These are phyloP conservation scores for Dryas iulia DNA, from an alignment of 1,140 invertebrate species.

Conservation along the genomic window DNA sequence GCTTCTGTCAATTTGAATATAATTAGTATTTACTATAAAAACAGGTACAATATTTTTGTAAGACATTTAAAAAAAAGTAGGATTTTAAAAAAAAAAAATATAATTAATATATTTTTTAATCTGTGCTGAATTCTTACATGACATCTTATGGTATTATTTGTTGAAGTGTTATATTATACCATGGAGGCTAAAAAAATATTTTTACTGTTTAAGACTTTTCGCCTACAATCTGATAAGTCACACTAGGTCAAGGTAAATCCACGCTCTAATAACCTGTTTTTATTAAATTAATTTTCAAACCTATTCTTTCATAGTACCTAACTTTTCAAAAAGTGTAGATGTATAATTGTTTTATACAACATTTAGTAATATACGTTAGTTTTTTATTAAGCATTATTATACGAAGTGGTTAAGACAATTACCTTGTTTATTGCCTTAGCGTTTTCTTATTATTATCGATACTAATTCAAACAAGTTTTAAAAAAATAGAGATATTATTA, in stretches of 20 bases:
- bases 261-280: constrained; percentile 53
- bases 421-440: neutral
- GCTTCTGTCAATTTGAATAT: neutral
- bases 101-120: no score
- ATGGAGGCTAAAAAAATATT: neutral
- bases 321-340: neutral
- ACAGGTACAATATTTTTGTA: no score
- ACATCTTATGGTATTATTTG: no score
- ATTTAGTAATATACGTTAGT: neutral
- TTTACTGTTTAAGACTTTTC: neutral
- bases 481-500: neutral
- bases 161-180: neutral
- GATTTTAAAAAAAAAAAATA: no score
- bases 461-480: neutral
- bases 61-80: no score
- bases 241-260: constrained; percentile 51
- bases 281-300: neutral
- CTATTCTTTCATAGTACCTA: neutral
- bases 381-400: neutral
- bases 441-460: neutral
- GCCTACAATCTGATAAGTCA: constrained; percentile 33
- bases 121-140: no score
- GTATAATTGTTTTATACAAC: neutral
- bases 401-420: neutral
- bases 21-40: neutral